These are phyloP conservation scores for Hirudo medicinalis DNA, from an alignment of 1,140 invertebrate species.

Conservation along the genomic window DNA sequence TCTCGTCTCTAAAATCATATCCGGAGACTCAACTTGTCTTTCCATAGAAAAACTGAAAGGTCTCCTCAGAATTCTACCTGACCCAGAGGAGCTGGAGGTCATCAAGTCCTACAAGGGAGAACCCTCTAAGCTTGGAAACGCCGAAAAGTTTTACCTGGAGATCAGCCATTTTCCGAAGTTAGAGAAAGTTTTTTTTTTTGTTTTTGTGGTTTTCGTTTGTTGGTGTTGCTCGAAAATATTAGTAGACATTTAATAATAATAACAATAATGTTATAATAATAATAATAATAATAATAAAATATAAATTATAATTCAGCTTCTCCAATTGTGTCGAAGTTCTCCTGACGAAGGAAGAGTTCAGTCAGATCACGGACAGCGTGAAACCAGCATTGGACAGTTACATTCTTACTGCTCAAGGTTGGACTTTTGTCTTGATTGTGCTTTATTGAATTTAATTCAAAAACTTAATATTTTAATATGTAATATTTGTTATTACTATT, in stretches of 20 bases:
- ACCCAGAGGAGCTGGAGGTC: constrained; percentile 62
- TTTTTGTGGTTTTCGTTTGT: not conserved
- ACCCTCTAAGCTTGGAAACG: constrained; percentile 17
- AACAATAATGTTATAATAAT: not conserved
- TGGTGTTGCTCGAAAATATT: not conserved
- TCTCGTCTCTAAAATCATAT: constrained; percentile 71
- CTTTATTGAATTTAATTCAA: no score
- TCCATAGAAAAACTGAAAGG: constrained; percentile 83
- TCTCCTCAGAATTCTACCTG: constrained; percentile 79
- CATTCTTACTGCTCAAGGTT: constrained; percentile 69
- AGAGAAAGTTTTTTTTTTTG: not conserved
- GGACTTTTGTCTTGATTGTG: no score
- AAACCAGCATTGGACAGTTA: constrained; percentile 89
- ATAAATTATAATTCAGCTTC: constrained; percentile 54
- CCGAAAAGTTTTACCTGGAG: constrained; percentile 28
- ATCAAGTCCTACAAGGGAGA: constrained; percentile 13
- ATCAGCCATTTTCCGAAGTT: constrained; percentile 25
- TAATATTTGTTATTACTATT: not conserved
- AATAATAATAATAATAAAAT: not conserved
- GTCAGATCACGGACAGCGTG: constrained; percentile 73
- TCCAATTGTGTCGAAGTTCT: constrained; percentile 75
- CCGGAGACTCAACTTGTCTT: constrained; percentile 73
- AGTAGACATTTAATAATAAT: not conserved
- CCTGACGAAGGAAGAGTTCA: constrained; percentile 82
- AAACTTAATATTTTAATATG: constrained; percentile 7